Conservation (phyloP, 2,113 vertebrate genomes). For the Columba janthina region DNA sequence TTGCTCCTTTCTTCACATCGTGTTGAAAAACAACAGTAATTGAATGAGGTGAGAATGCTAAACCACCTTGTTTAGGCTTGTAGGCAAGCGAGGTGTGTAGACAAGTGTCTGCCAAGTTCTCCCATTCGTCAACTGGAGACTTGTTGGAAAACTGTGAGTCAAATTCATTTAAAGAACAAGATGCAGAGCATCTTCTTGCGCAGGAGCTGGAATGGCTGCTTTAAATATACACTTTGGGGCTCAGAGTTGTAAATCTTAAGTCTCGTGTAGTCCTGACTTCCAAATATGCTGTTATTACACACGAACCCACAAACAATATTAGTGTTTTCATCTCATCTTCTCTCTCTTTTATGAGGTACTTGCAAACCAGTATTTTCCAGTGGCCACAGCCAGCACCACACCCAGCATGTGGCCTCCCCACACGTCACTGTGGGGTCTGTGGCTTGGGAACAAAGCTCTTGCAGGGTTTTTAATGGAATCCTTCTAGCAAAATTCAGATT, state of each 20-base stretch:
- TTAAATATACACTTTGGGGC: fast-evolving
- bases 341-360: not conserved
- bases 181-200: not conserved
- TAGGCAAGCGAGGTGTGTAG: not conserved
- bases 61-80: not conserved
- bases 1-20: not conserved
- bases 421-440: not conserved
- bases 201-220: not conserved
- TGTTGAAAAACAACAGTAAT: not conserved
- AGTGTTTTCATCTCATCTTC: not conserved
- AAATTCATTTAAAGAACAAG: not conserved
- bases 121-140: not conserved
- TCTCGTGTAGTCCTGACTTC: not conserved
- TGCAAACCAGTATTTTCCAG: not conserved
- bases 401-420: not conserved
- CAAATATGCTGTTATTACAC: not conserved
- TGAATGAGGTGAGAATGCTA: not conserved
- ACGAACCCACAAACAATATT: not conserved
- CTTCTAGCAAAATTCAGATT: not conserved
- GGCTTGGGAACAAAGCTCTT: not conserved
- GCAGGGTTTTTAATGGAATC: fast-evolving
- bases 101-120: not conserved
- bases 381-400: not conserved
- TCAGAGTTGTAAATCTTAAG: not conserved
- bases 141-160: not conserved